Evolutionary conservation across 2,888 invertebrate species (phyloP).

Genomic region (Pachliopta kotzebuea): DNA sequence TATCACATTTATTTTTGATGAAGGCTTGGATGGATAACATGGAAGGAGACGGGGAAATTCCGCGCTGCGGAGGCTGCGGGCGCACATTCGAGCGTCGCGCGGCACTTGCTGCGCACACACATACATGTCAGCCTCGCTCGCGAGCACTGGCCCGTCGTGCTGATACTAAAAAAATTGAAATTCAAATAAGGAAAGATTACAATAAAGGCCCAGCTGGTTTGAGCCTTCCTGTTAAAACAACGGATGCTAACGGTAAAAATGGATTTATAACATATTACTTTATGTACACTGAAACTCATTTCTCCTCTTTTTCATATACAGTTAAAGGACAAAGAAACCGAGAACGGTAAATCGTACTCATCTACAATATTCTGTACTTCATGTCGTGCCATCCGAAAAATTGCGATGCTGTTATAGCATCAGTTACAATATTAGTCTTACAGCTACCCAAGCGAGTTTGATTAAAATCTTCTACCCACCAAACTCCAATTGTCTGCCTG

Average conservation of each 20-base stretch:
- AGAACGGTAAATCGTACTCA: no score
- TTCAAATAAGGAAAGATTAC: slow-evolving; percentile 72
- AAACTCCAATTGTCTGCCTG: no score
- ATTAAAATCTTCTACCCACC: no score
- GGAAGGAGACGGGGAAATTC: slow-evolving; percentile 80
- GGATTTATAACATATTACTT: not conserved
- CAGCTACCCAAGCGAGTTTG: no score
- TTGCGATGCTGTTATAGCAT: no score
- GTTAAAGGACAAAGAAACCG: no score
- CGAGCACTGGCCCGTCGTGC: slow-evolving; percentile 49
- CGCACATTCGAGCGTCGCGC: slow-evolving; percentile 87
- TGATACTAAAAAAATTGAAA: slow-evolving; percentile 62
- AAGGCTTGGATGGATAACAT: slow-evolving; percentile 84
- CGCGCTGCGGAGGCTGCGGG: slow-evolving; percentile 85
- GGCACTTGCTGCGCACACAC: slow-evolving; percentile 85
- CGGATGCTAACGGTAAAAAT: slow-evolving; percentile 26
- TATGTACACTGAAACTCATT: not conserved
- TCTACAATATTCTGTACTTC: no score
- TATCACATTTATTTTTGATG: not conserved
- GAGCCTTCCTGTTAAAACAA: slow-evolving; percentile 33
- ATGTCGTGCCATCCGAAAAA: no score
- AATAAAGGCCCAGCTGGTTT: slow-evolving; percentile 51
- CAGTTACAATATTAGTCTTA: no score
- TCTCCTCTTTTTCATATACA: not conserved
- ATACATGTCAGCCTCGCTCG: slow-evolving; percentile 82